phyloP scores from a whole-genome alignment of 2,888 invertebrate genomes.

The Nomada lathburiana region DNA sequence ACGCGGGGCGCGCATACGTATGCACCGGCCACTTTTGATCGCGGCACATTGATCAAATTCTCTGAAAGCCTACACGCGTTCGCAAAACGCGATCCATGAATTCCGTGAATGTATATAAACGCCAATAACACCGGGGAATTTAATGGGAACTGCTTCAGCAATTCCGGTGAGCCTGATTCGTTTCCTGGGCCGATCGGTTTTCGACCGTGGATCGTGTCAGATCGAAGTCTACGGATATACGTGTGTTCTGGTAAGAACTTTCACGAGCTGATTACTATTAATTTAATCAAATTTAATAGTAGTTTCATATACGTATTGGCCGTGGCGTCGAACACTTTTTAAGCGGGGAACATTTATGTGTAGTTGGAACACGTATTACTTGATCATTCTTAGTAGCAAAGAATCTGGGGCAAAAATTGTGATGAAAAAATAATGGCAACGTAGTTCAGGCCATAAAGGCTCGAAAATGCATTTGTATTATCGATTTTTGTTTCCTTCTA shows the following conservation, averaged over 20 bases:
- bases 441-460: too few relatives aligned
- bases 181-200: neutral
- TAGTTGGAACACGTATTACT: too few relatives aligned
- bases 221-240: neutral
- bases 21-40: slow-evolving; percentile 51
- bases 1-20: slow-evolving; percentile 11
- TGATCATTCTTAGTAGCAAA: too few relatives aligned
- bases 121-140: slow-evolving; percentile 35
- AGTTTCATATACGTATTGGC: too few relatives aligned
- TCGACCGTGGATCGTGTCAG: neutral
- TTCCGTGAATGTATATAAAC: slow-evolving; percentile 49
- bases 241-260: neutral
- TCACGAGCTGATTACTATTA: too few relatives aligned
- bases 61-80: slow-evolving; percentile 33
- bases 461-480: too few relatives aligned
- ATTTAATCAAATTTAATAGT: too few relatives aligned
- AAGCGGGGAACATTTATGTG: too few relatives aligned
- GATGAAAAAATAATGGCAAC: too few relatives aligned
- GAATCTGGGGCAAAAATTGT: too few relatives aligned
- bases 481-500: too few relatives aligned
- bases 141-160: slow-evolving; percentile 34
- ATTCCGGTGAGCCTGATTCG: slow-evolving; percentile 35
- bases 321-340: too few relatives aligned
- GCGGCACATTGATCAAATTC: slow-evolving; percentile 48
- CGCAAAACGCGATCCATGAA: slow-evolving; percentile 22